Evolutionary conservation across 2,113 vertebrate genomes (phyloP).

Genomic region (Dipodomys merriami): DNA sequence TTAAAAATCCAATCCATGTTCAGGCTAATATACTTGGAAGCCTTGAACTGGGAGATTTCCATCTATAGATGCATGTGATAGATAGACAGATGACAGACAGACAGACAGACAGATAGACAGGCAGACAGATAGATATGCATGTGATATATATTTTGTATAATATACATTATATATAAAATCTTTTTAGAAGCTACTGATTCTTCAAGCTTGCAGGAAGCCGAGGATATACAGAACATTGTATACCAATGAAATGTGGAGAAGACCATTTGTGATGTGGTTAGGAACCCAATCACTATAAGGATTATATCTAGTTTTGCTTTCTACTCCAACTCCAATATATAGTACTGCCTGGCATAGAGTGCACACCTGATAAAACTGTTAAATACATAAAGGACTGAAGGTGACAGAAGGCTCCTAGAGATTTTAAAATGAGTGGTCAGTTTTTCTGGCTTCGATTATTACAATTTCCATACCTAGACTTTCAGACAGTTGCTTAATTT

Average conservation of each 20-base stretch:
- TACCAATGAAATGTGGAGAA: background rate
- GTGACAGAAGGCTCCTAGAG: background rate
- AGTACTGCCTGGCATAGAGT: background rate
- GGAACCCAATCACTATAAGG: background rate
- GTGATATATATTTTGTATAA: too few relatives aligned
- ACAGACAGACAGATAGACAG: too few relatives aligned
- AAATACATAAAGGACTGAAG: conserved; percentile 47
- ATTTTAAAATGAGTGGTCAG: conserved; percentile 35
- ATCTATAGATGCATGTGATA: background rate
- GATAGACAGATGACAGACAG: too few relatives aligned
- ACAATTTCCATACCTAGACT: conserved; percentile 39
- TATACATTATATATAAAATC: background rate
- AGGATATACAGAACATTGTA: background rate
- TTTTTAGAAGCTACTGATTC: background rate
- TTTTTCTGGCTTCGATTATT: conserved; percentile 48
- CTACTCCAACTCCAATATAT: background rate
- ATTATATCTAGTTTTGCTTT: conserved; percentile 15
- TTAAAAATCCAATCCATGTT: background rate
- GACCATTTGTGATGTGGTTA: background rate
- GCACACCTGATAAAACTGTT: conserved; percentile 7
- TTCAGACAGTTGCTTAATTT: conserved; percentile 65
- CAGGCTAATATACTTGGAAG: background rate
- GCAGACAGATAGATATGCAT: too few relatives aligned
- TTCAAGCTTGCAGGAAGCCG: background rate
- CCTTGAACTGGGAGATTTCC: background rate